These are phyloP conservation scores for Itoplectis maculator DNA, from an alignment of 2,888 invertebrate species.

Conservation along the genomic window DNA sequence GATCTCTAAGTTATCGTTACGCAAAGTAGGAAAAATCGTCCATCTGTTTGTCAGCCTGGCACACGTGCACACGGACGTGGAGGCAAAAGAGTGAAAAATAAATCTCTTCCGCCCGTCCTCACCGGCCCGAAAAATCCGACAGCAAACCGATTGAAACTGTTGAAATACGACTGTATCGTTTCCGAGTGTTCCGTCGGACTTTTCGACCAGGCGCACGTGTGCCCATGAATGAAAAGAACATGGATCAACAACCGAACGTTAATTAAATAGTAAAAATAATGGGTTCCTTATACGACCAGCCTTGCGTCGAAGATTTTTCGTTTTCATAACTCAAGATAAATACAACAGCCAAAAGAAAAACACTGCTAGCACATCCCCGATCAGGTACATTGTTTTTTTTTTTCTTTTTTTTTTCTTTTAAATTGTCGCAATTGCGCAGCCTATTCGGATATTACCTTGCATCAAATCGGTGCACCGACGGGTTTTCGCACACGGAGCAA, in stretches of 20 bases:
- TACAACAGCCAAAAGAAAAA: slow-evolving; percentile 58
- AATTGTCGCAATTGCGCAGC: slow-evolving; percentile 61
- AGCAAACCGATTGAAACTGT: background rate
- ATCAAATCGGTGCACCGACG: slow-evolving; percentile 43
- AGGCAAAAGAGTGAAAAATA: slow-evolving; percentile 33
- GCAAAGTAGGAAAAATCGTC: slow-evolving; percentile 56
- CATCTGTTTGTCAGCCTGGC: slow-evolving; percentile 2
- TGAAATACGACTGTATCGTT: background rate
- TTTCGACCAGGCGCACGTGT: slow-evolving; percentile 15
- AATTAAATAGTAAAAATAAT: slow-evolving; percentile 58
- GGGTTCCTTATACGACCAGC: slow-evolving; percentile 48
- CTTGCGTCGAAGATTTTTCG: slow-evolving; percentile 39
- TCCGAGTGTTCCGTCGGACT: background rate
- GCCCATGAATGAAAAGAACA: slow-evolving; percentile 26
- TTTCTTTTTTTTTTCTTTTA: slow-evolving; percentile 35
- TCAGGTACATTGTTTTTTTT: slow-evolving; percentile 74
- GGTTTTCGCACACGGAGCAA: slow-evolving; percentile 45
- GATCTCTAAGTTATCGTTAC: slow-evolving; percentile 50
- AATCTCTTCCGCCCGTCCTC: background rate
- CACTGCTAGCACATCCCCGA: slow-evolving; percentile 68
- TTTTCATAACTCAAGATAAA: slow-evolving; percentile 47
- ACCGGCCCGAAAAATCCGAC: background rate
- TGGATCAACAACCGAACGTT: slow-evolving; percentile 57
- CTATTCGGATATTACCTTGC: slow-evolving; percentile 49
- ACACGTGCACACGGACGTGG: slow-evolving; percentile 28